phyloP scores from a whole-genome alignment of 2,113 vertebrate genomes.

The Otocyon megalotis region DNA sequence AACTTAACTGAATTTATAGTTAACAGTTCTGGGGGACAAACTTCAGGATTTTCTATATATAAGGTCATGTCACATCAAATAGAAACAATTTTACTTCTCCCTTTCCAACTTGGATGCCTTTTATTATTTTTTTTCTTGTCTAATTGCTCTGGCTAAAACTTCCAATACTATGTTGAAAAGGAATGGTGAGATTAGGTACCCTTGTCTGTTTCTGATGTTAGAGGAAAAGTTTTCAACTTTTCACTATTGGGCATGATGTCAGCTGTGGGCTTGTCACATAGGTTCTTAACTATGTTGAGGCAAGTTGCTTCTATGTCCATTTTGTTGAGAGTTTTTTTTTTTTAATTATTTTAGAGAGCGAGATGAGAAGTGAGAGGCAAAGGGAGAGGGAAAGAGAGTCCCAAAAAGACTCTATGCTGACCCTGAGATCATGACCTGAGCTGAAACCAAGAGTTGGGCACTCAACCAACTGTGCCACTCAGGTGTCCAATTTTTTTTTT shows the following conservation, averaged over 20 bases:
- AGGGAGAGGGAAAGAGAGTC: background rate
- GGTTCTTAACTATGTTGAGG: background rate
- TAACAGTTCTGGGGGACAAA: background rate
- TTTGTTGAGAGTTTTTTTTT: background rate
- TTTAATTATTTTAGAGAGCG: background rate
- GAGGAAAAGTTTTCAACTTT: background rate
- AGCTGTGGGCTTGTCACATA: background rate
- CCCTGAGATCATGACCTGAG: background rate
- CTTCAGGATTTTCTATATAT: background rate
- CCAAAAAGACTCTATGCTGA: background rate
- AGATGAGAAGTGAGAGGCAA: background rate
- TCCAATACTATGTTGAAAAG: background rate
- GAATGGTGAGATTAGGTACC: background rate
- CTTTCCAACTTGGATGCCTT: background rate
- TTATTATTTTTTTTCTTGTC: background rate
- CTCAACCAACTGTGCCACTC: background rate
- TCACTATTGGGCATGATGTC: background rate
- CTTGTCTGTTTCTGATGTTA: background rate
- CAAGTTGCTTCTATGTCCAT: background rate
- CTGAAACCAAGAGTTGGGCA: background rate
- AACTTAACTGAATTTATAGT: background rate
- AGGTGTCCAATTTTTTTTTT: background rate
- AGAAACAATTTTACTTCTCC: background rate
- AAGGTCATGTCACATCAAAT: background rate
- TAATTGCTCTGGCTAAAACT: background rate